Percentiles rank a stretch among this genome's conserved stretches.
Conservation (phyloP, 1,140 invertebrate genomes). For the Eubasilissa regina region DNA sequence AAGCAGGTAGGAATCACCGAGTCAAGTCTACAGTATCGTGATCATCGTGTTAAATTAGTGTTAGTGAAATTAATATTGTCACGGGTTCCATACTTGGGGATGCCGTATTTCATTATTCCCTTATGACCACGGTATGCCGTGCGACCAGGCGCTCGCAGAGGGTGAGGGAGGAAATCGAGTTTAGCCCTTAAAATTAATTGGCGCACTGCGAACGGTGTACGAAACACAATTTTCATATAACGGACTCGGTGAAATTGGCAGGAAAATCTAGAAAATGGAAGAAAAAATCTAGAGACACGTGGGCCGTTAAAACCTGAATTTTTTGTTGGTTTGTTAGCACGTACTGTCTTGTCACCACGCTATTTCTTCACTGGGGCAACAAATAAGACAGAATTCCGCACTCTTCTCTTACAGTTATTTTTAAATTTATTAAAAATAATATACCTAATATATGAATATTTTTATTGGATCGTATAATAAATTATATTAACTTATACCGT, state of each 20-base stretch:
- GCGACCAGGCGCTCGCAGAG: too few relatives aligned
- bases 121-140: not conserved
- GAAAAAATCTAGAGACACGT: too few relatives aligned
- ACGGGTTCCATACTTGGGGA: constrained; percentile 10
- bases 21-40: constrained; percentile 2
- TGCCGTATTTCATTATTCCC: constrained; percentile 30
- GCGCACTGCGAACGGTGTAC: constrained; percentile 1
- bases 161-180: constrained; percentile 15
- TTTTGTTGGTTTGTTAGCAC: too few relatives aligned
- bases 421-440: too few relatives aligned
- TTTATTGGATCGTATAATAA: too few relatives aligned
- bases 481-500: too few relatives aligned
- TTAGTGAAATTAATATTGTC: constrained; percentile 33
- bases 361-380: too few relatives aligned
- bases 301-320: constrained; percentile 1
- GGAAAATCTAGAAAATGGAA: constrained; percentile 5
- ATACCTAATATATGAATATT: too few relatives aligned
- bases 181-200: constrained; percentile 32
- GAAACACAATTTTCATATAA: constrained; percentile 8
- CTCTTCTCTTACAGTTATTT: too few relatives aligned
- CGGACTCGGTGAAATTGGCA: not conserved
- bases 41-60: constrained; percentile 6
- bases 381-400: too few relatives aligned
- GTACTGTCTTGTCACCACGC: too few relatives aligned
- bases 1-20: too few relatives aligned